phyloP scores from a whole-genome alignment of 2,888 invertebrate species.

The Endomychus coccineus region DNA sequence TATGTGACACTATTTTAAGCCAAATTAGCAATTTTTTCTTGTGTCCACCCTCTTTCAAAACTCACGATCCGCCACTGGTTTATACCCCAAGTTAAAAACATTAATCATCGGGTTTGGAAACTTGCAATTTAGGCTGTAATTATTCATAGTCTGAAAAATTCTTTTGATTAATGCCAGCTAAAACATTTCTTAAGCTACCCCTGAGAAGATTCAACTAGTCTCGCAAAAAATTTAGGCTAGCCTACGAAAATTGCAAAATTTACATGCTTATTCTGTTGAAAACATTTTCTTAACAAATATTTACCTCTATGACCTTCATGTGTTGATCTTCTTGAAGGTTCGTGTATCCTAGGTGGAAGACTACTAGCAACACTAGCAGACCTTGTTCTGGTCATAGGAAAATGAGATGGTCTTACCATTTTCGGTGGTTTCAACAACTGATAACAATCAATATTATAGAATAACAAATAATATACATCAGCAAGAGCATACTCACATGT shows the following conservation, averaged over 20 bases:
- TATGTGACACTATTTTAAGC: too few species aligned
- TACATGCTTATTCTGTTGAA: not conserved
- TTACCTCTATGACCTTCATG: conserved; percentile 30
- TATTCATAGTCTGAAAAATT: too few species aligned
- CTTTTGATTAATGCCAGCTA: too few species aligned
- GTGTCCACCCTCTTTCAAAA: too few species aligned
- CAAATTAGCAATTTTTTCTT: too few species aligned
- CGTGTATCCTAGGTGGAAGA: conserved; percentile 29
- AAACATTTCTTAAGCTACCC: too few species aligned
- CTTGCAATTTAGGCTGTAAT: too few species aligned
- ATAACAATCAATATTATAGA: conserved; percentile 11
- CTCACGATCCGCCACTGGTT: too few species aligned
- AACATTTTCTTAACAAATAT: conserved; percentile 14
- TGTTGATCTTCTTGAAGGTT: conserved; percentile 28
- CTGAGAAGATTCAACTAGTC: too few species aligned
- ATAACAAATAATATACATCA: not conserved
- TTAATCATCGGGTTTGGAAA: too few species aligned
- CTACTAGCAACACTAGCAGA: conserved; percentile 33
- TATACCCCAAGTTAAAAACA: too few species aligned
- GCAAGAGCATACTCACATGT: conserved; percentile 39
- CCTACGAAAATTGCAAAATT: conserved; percentile 1
- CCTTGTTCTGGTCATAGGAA: conserved; percentile 46
- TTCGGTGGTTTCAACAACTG: conserved; percentile 54
- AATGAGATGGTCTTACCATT: conserved; percentile 53
- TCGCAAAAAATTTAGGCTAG: too few species aligned